Base-by-base conservation (phyloP, 1,140 invertebrate genomes). In the Akabosia matsudoensis region DNA sequence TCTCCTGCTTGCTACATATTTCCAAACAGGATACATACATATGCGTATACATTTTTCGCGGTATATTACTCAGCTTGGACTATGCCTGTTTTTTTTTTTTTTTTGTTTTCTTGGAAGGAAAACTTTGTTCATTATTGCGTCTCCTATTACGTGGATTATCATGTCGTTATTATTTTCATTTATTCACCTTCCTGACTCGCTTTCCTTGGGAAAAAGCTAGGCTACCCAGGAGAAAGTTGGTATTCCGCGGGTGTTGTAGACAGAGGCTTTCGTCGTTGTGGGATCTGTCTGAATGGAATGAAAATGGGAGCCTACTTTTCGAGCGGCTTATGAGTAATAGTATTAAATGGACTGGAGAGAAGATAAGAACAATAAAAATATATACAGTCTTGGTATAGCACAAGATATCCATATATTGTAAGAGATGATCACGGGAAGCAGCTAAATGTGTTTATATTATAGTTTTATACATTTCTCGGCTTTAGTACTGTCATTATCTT, bases 91-190 rank as follows among this genome's bases (percentile, higher is more conserved):
- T n/a, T n/a, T n/a, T n/a, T n/a, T n/a, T n/a, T n/a, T n/a, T n/a
- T n/a, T n/a, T n/a, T n/a, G n/a, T n/a, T n/a, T n/a, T n/a, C n/a
- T n/a, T n/a, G n/a, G n/a, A 61, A 24, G n/a, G 30, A 67, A 67
- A 61, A 67, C 61, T 67, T 67, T 67, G 26, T 67, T 67, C 61
- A 67, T 67, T 67, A 67, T 67, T 67, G 61, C 61, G 13, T 67
- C 61, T 67, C 61, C 28, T 30, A 67, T 67, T 67, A 67, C 24
- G 61, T 30, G 61, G 61, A 67, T 67, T 67, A 67, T 67, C 61
- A 67, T 67, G 61, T 67, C 28, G 61, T 67, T 67, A 67, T 67
- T 67, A 67, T 67, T 67, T 67, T 67, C 61, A 67, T 67, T 67
- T 67, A 67, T 67, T 67, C 61, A 67, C 61, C 61, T 67, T 67